A percentile compares a stretch with the other conserved stretches of the same genome.
Conservation (phyloP, 2,797 vertebrate species). For the Intellagama lesueurii region DNA sequence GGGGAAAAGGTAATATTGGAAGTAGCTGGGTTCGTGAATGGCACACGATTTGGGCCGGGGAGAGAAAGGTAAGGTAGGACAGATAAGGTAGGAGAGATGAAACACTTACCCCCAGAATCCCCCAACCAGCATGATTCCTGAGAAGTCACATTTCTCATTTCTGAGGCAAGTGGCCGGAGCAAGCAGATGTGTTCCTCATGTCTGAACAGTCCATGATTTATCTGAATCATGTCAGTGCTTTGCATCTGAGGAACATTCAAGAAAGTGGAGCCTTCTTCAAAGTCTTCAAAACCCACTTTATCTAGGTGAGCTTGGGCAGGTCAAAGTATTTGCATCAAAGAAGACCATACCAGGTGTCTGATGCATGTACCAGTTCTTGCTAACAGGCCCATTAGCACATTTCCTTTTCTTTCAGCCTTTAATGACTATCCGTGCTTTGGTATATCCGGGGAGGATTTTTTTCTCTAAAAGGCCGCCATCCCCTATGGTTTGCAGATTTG, state of each 20-base stretch:
- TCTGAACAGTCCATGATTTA: too few species aligned
- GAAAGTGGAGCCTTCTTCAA: not conserved
- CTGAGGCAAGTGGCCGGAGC: too few species aligned
- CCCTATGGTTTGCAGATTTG: conserved; percentile 54
- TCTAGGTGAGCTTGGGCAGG: not conserved
- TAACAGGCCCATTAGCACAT: not conserved
- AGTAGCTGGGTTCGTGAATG: not conserved
- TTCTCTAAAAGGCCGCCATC: conserved; percentile 63
- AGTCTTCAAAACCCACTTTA: not conserved
- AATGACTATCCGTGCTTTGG: conserved; percentile 52
- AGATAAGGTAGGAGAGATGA: too few species aligned
- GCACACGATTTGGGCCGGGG: too few species aligned
- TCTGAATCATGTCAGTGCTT: too few species aligned
- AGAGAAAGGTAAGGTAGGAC: too few species aligned
- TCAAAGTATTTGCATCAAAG: not conserved
- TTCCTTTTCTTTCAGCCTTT: conserved; percentile 40
- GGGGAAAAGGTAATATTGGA: too few species aligned
- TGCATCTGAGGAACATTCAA: not conserved
- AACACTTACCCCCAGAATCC: too few species aligned
- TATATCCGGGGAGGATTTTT: conserved; percentile 52
- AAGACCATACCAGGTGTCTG: not conserved
- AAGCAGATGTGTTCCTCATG: too few species aligned
- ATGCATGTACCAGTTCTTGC: not conserved
- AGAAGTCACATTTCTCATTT: too few species aligned
- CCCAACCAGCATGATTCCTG: too few species aligned